Conservation (phyloP, 2,113 vertebrate genomes). For the Melozone crissalis region DNA sequence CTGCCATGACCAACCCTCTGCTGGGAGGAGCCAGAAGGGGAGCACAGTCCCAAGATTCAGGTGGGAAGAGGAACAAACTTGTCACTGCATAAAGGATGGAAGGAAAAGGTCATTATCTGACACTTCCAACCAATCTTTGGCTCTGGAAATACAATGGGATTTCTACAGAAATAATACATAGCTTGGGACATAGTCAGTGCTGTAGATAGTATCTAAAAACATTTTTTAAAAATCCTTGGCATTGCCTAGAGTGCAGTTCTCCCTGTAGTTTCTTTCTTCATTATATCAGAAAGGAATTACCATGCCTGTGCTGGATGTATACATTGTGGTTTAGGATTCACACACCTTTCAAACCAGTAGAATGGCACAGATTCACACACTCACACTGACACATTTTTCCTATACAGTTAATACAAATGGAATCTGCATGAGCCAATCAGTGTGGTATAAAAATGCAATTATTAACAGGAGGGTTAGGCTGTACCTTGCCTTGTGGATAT, state of each 20-base stretch:
- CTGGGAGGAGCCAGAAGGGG: neutral
- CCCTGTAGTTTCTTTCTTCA: neutral
- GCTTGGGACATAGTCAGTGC: neutral
- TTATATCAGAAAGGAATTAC: neutral
- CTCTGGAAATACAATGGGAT: neutral
- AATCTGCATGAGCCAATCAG: neutral
- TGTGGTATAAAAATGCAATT: neutral
- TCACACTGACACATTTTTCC: neutral
- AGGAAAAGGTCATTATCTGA: neutral
- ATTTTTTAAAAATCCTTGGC: too few species aligned
- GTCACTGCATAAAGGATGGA: neutral
- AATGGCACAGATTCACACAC: neutral
- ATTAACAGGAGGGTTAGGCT: neutral
- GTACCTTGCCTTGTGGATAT: neutral
- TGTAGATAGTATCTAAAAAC: too few species aligned
- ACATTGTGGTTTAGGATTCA: neutral
- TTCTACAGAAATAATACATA: neutral
- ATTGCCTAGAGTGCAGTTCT: neutral
- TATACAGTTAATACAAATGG: neutral
- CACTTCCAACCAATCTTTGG: neutral
- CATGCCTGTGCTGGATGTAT: neutral
- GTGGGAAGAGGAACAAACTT: neutral
- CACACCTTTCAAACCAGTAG: neutral
- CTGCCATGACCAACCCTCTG: neutral
- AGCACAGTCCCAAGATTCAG: neutral